Percentiles rank a stretch among this genome's conserved stretches.
Evolutionary conservation across 2,797 vertebrate species (phyloP).

Genomic region (Microctenopoma lineatum): DNA sequence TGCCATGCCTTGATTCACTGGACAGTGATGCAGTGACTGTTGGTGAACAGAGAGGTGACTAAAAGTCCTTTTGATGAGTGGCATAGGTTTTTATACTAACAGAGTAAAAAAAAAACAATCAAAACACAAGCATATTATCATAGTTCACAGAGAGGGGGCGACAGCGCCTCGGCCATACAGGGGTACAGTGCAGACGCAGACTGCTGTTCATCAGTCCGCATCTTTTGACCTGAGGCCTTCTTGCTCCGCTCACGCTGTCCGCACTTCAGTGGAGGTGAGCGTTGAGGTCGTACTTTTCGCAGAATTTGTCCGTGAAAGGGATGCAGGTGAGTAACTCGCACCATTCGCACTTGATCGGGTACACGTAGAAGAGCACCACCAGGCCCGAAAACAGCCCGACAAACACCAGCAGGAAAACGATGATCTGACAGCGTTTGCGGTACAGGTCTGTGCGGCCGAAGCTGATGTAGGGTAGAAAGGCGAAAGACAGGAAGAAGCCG

Average conservation of each 20-base stretch:
- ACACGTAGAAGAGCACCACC: constrained; percentile 95
- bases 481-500: constrained; percentile 97
- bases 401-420: constrained; percentile 93
- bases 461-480: constrained; percentile 98
- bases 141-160: constrained; percentile 69
- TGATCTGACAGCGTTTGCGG: constrained; percentile 97
- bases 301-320: constrained; percentile 99
- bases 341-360: constrained; percentile 96
- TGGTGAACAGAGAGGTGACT: constrained; percentile 55
- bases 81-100: constrained; percentile 72
- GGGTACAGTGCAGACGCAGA: constrained; percentile 39
- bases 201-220: constrained; percentile 31
- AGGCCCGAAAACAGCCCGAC: constrained; percentile 94
- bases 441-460: constrained; percentile 97
- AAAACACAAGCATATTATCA: constrained; percentile 76
- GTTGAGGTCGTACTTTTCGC: constrained; percentile 98
- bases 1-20: constrained; percentile 67
- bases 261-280: constrained; percentile 93
- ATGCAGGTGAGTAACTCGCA: constrained; percentile 98
- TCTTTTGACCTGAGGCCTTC: constrained; percentile 54
- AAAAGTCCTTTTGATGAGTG: constrained; percentile 66
- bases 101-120: constrained; percentile 63
- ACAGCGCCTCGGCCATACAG: constrained; percentile 25
- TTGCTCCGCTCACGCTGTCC: constrained; percentile 7
- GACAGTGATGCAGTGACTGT: constrained; percentile 66